A percentile compares a stretch with the other conserved stretches of the same genome.
phyloP scores from a whole-genome alignment of 2,797 vertebrate genomes.

The Pseudotriccus pelzelni region DNA sequence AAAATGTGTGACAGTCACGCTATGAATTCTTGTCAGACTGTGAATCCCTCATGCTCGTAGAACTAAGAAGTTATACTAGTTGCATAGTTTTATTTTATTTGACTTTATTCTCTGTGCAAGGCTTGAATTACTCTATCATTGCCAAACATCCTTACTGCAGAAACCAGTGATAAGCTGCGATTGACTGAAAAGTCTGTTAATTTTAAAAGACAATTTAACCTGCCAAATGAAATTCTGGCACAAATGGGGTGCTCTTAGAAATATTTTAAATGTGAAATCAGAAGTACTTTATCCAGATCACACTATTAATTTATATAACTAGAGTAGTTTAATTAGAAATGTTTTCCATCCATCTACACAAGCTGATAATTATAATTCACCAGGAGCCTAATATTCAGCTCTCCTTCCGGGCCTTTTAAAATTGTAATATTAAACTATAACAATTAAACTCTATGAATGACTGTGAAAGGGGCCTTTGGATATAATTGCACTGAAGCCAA shows the following conservation, averaged over 20 bases:
- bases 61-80: not conserved
- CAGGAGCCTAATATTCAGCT: not conserved
- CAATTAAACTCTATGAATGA: slow-evolving; percentile 35
- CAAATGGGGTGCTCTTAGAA: not conserved
- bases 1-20: not conserved
- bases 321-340: slow-evolving; percentile 16
- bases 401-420: slow-evolving; percentile 20
- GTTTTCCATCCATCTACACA: slow-evolving; percentile 9
- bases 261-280: not conserved
- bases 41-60: not conserved
- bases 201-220: not conserved
- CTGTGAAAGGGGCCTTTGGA: not conserved
- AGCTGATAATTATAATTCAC: slow-evolving; percentile 15
- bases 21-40: not conserved
- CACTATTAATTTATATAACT: slow-evolving; percentile 23
- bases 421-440: slow-evolving; percentile 7
- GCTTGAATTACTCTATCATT: not conserved
- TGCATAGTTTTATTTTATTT: not conserved
- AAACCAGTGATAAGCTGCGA: not conserved
- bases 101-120: not conserved
- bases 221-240: not conserved
- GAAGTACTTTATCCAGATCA: slow-evolving; percentile 16
- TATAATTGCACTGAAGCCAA: not conserved
- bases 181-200: not conserved
- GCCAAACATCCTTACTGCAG: not conserved